phyloP scores from a whole-genome alignment of 2,113 vertebrate genomes.

The Istiophorus platypterus region DNA sequence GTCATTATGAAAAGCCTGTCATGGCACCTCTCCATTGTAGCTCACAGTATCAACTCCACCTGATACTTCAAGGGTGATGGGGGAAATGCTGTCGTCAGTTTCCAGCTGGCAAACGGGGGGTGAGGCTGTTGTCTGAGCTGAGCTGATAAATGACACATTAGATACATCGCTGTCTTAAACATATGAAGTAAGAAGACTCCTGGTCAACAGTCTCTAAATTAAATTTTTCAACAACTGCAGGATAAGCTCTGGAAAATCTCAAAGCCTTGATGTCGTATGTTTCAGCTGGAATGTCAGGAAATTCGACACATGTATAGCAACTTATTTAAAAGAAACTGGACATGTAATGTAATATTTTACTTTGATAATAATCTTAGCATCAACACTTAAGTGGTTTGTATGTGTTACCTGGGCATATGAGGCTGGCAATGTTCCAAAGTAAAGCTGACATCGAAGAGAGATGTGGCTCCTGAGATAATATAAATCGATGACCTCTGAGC shows the following conservation, averaged over 20 bases:
- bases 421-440: background rate
- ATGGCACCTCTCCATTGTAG: constrained; percentile 24
- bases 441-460: constrained; percentile 16
- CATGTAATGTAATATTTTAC: background rate
- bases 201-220: background rate
- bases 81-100: constrained; percentile 7
- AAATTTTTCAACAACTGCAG: constrained; percentile 16
- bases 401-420: background rate
- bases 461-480: constrained; percentile 40
- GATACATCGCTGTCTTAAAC: background rate
- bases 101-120: constrained; percentile 7
- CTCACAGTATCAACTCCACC: constrained; percentile 36
- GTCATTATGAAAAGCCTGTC: constrained; percentile 63
- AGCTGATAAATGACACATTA: constrained; percentile 36
- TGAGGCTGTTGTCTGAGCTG: constrained; percentile 23
- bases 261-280: background rate
- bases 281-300: background rate
- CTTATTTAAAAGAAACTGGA: background rate
- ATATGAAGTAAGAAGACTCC: constrained; percentile 6
- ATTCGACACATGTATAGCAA: background rate
- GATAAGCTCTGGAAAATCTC: constrained; percentile 9
- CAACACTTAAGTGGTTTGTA: background rate
- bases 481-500: constrained; percentile 50
- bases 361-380: background rate
- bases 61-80: constrained; percentile 52